phyloP scores from a whole-genome alignment of 2,888 invertebrate species.

The Leucoptera coffeella region DNA sequence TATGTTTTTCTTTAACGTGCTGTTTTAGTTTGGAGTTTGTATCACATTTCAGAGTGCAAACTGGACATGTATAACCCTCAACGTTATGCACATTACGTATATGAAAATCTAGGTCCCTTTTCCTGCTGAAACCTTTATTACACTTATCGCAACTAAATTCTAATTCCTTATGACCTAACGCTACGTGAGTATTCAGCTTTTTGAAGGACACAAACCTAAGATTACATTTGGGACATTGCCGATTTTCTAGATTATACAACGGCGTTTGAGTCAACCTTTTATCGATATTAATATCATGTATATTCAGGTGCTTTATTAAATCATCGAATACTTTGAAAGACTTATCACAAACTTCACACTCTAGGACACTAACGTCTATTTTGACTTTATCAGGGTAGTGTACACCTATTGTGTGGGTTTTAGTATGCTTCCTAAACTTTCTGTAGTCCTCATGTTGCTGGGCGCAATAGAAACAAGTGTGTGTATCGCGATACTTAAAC shows the following conservation, averaged over 20 bases:
- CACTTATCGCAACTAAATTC: conserved; percentile 5
- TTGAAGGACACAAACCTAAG: conserved; percentile 5
- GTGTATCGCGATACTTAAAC: conserved; percentile 5
- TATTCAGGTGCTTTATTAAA: conserved; percentile 4
- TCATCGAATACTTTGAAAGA: conserved; percentile 3
- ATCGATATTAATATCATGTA: conserved; percentile 4
- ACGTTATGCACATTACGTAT: conserved; percentile 1
- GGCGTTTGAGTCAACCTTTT: conserved; percentile 2
- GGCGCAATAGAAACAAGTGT: conserved; percentile 6
- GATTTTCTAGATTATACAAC: conserved; percentile 5
- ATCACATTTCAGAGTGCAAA: not conserved
- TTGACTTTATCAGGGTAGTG: conserved; percentile 2
- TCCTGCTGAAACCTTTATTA: conserved; percentile 5
- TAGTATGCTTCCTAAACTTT: conserved; percentile 3
- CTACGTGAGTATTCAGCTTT: conserved; percentile 4
- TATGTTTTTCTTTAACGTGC: conserved; percentile 4
- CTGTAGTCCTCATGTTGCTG: conserved; percentile 2
- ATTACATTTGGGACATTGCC: conserved; percentile 5
- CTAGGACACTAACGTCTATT: conserved; percentile 6
- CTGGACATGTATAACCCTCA: conserved; percentile 1
- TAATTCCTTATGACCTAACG: conserved; percentile 1
- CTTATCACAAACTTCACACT: conserved; percentile 5
- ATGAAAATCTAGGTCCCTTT: conserved; percentile 5
- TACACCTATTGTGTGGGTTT: too few relatives aligned
- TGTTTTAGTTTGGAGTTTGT: conserved; percentile 3